Base-by-base conservation (phyloP, 1,140 invertebrate species). In the Idris sp. region DNA sequence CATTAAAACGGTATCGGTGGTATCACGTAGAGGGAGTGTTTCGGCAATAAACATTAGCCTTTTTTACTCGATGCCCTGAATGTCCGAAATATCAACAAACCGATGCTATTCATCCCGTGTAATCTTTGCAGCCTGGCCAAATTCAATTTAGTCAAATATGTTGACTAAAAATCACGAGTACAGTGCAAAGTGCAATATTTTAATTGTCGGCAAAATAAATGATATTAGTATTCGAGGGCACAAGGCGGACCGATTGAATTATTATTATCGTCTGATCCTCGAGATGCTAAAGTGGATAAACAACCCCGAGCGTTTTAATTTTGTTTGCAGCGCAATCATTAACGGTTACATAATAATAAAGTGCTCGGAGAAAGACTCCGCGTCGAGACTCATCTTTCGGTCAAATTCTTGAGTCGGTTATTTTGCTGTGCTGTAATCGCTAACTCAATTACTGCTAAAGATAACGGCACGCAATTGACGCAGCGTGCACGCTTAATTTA, bases 111-210 rank as follows among this genome's bases (percentile, higher is more conserved):
- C n/a, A n/a, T n/a, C n/a, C n/a, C n/a, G n/a, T n/a, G n/a, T n/a
- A n/a, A n/a, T n/a, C n/a, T n/a, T n/a, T n/a, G n/a, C n/a, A n/a
- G 59, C 59, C 31, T 56, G 44, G 33, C 54, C 56, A 25, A 74
- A 74, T 74, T 74, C 71, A 74, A 74, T 68, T 74, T 68, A 74
- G n/a, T n/a, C n/a, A n/a, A n/a, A n/a, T n/a, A n/a, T n/a, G n/a
- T n/a, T n/a, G n/a, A n/a, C n/a, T n/a, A n/a, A n/a, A n/a, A n/a
- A n/a, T n/a, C n/a, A 22, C 19, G 19, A 22, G 6, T 22, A 4
- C 19, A 22, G 19, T 22, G 19, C 9, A 33, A 33, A 33, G 30
- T 33, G 30, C n/a, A n/a, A n/a, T n/a, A n/a, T n/a, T n/a, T n/a
- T n/a, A n/a, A n/a, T n/a, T n/a, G n/a, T n/a, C n/a, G n/a, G n/a